These are phyloP conservation scores for Idaea straminata DNA, from an alignment of 2,888 invertebrate genomes.

Conservation along the genomic window DNA sequence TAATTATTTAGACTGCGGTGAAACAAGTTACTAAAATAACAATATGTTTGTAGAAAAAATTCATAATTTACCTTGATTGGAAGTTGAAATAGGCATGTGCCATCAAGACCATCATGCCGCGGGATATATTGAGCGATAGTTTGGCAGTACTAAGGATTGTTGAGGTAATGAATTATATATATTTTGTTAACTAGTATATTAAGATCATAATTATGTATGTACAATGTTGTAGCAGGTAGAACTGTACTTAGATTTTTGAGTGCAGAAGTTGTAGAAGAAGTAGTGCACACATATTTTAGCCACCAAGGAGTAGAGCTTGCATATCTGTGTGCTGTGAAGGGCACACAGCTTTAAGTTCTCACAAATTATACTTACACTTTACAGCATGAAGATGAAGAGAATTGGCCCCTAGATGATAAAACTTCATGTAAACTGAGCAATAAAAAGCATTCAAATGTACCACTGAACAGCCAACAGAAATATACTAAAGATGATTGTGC, in stretches of 20 bases:
- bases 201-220: too few relatives aligned
- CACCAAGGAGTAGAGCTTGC: not conserved
- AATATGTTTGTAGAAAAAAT: not conserved
- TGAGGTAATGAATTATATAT: conserved; percentile 62
- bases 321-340: not conserved
- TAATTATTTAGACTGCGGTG: too few relatives aligned
- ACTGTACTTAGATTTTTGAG: too few relatives aligned
- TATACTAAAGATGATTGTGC: conserved; percentile 69
- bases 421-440: conserved; percentile 51
- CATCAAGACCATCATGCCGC: conserved; percentile 72
- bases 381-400: conserved; percentile 73
- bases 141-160: conserved; percentile 81
- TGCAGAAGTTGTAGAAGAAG: too few relatives aligned
- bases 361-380: conserved; percentile 12
- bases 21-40: too few relatives aligned
- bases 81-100: conserved; percentile 23
- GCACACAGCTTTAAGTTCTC: not conserved
- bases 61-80: not conserved
- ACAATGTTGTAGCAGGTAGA: too few relatives aligned
- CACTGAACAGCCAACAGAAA: conserved; percentile 50
- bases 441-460: conserved; percentile 49
- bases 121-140: conserved; percentile 85
- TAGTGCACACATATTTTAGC: too few relatives aligned
- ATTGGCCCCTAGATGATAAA: conserved; percentile 65
- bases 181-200: not conserved